A percentile compares a stretch with the other conserved stretches of the same genome.
These are phyloP conservation scores for Sycophila sp. DNA, from an alignment of 1,140 invertebrate species.

Conservation along the genomic window DNA sequence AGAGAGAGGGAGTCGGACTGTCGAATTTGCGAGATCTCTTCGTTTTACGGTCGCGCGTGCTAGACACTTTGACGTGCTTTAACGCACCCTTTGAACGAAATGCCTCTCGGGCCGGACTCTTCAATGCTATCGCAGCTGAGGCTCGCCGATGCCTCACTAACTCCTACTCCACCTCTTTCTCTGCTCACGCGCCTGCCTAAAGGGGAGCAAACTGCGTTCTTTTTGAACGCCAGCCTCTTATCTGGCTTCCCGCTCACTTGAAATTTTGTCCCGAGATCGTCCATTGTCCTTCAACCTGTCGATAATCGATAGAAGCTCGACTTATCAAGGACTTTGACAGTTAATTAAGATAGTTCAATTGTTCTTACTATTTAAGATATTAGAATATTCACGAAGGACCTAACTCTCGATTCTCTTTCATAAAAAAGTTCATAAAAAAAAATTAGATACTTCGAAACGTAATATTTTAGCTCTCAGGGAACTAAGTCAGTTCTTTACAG, in stretches of 20 bases:
- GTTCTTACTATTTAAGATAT: too few species aligned
- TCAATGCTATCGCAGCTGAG: conserved; percentile 43
- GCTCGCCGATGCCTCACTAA: too few species aligned
- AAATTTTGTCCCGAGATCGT: background rate
- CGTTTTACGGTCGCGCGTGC: conserved; percentile 42
- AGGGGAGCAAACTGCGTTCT: conserved; percentile 28
- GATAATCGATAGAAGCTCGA: background rate
- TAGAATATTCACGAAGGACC: too few species aligned
- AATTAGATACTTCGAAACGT: too few species aligned
- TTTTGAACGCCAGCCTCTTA: background rate
- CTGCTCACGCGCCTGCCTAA: conserved; percentile 29
- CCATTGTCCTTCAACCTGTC: background rate
- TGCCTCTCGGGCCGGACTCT: conserved; percentile 42
- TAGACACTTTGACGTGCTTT: conserved; percentile 48
- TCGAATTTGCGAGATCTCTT: conserved; percentile 46
- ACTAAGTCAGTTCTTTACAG: too few species aligned
- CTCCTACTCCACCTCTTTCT: too few species aligned
- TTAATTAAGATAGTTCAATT: conserved; percentile 8
- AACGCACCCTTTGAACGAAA: conserved; percentile 48
- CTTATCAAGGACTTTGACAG: background rate
- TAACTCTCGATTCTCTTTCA: too few species aligned
- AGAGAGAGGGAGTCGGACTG: conserved; percentile 36
- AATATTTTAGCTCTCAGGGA: too few species aligned
- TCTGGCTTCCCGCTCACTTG: background rate
- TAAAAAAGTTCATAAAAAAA: too few species aligned